Percentiles rank a stretch among this genome's conserved stretches.
phyloP scores from a whole-genome alignment of 1,140 invertebrate species.

The Sitobion miscanthi region DNA sequence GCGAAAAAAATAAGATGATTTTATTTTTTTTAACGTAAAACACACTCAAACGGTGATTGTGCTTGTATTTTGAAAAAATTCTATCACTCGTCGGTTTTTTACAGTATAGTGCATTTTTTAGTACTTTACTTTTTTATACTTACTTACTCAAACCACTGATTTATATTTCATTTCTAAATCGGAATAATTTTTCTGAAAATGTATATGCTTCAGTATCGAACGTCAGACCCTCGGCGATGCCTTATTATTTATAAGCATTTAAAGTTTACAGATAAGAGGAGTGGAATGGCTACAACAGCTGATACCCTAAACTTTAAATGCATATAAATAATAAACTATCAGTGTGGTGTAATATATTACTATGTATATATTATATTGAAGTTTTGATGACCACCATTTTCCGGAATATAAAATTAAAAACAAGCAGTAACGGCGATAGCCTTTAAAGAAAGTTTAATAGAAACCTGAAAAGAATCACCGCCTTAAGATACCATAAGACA shows the following conservation, averaged over 20 bases:
- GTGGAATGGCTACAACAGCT: neutral
- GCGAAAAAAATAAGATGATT: no score
- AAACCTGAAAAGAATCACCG: neutral
- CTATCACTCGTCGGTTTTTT: neutral
- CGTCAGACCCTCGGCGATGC: neutral
- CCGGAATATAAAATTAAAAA: neutral
- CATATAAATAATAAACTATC: constrained; percentile 8
- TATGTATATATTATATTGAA: neutral
- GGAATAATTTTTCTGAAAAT: neutral
- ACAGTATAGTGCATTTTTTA: neutral
- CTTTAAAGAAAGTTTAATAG: neutral
- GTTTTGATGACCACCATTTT: neutral
- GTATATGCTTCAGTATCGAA: neutral
- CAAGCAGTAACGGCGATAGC: neutral
- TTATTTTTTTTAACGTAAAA: neutral
- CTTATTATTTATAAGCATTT: neutral
- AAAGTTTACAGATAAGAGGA: neutral
- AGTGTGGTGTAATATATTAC: neutral
- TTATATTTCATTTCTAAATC: neutral
- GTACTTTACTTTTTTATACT: neutral
- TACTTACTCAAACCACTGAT: neutral
- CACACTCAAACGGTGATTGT: neutral
- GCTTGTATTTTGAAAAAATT: neutral
- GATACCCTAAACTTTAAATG: constrained; percentile 2
- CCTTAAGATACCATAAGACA: neutral